Evolutionary conservation across 2,113 vertebrate species (phyloP).

Genomic region (cattle (Bos taurus)): ARS-UCD2.0 NC_037339.1:22327501-22328000

Average conservation of each 20-base stretch:
- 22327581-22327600: neutral
- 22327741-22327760: neutral
- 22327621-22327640: neutral
- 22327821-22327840: neutral
- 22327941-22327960: neutral
- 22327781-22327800: neutral
- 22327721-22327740: neutral
- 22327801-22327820: neutral
- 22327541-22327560: conserved; percentile 64
- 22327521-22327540: neutral
- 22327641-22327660: neutral
- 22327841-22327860: neutral
- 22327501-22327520: neutral
- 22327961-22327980: too few relatives aligned
- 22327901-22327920: neutral
- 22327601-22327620: neutral
- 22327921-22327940: neutral
- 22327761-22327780: neutral
- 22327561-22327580: neutral
- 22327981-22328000: too few relatives aligned
- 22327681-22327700: fast-evolving
- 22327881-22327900: neutral
- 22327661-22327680: neutral
- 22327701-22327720: neutral
- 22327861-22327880: neutral